Evolutionary conservation across 2,888 invertebrate species (phyloP), one percentile per base, ranked within the genome.

Genomic region (Lasioglossum villosulum): DNA sequence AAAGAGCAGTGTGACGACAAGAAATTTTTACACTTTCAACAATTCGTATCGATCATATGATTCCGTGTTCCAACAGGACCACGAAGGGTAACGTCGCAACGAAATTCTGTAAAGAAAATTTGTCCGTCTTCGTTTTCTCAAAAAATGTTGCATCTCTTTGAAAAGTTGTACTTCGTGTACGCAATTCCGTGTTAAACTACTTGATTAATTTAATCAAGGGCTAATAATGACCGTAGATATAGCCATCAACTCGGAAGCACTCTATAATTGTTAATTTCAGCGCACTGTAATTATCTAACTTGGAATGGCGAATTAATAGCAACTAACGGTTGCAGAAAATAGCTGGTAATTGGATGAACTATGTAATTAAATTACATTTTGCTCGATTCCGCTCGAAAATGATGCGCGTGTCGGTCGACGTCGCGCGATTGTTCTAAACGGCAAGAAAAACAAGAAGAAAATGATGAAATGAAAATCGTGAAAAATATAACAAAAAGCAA

Each of bases 1-100:
- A 48, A 66, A 34, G 59, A 30, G 45, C 73, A 48, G 42, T 39
- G 42, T 23, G 76, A 37, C 83, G 34, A 63, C 77, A 45, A 74
- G 52, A 30, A 48, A 70, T 77, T 56, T 45, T 68, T n/a, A 14
- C 30, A 6, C 30, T 63, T 63, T 34, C 16, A 34, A 66, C 34
- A 19, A 19, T 66, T 34, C 34, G 34, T 34, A 34, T 66, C 16
- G 8, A 66, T 34, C 30, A 66, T 19, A 8, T 16, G 2, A 14
- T 34, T 5, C 19, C 12, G 19, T 8, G 30, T 30, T 14, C 16
- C 19, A 34, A 34, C 19, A 16, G 8, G 19, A 66, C 1, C 66
- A 2, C 4, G 66, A 66, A 19, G 19, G 6, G 16, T 6, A 34
- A 66, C 8, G 34, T 66, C 8, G 6, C 19, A 34, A 34, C 66